These are phyloP conservation scores for Rhinophrynus dorsalis DNA, from an alignment of 2,797 vertebrate species.

Conservation along the genomic window DNA sequence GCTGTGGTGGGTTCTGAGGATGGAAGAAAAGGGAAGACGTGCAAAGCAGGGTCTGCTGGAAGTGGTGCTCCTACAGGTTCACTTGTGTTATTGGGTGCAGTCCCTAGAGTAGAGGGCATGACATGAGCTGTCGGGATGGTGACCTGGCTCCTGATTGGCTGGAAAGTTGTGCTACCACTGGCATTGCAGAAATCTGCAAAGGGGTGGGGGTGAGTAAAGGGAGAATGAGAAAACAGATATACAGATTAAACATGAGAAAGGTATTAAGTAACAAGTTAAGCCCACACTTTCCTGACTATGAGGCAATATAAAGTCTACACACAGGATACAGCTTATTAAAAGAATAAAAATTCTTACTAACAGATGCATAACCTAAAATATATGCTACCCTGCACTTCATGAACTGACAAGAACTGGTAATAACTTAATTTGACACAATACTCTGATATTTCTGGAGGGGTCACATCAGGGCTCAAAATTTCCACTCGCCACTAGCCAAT, in stretches of 20 bases:
- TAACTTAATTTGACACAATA: too few relatives aligned
- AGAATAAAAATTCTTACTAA: too few relatives aligned
- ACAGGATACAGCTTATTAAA: not conserved
- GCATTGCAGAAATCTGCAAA: slow-evolving; percentile 82
- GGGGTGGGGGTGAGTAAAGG: not conserved
- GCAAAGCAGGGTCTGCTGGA: not conserved
- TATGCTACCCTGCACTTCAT: not conserved
- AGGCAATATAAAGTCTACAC: not conserved
- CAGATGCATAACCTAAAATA: not conserved
- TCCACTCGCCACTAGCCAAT: too few relatives aligned
- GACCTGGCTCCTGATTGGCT: slow-evolving; percentile 90
- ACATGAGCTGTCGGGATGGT: slow-evolving; percentile 97
- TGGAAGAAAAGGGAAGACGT: slow-evolving; percentile 69
- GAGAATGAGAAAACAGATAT: not conserved
- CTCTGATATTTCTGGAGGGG: too few relatives aligned
- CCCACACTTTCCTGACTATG: not conserved
- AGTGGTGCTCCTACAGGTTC: slow-evolving; percentile 58
- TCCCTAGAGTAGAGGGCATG: slow-evolving; percentile 90
- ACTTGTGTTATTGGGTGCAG: slow-evolving; percentile 74
- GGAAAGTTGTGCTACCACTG: slow-evolving; percentile 85
- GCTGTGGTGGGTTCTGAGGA: slow-evolving; percentile 71
- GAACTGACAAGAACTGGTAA: too few relatives aligned
- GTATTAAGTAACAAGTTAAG: not conserved
- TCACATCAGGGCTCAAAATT: too few relatives aligned
- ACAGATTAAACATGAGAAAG: not conserved